Conservation (phyloP, 2,113 vertebrate genomes). For the Psittacula cyanocephala region DNA sequence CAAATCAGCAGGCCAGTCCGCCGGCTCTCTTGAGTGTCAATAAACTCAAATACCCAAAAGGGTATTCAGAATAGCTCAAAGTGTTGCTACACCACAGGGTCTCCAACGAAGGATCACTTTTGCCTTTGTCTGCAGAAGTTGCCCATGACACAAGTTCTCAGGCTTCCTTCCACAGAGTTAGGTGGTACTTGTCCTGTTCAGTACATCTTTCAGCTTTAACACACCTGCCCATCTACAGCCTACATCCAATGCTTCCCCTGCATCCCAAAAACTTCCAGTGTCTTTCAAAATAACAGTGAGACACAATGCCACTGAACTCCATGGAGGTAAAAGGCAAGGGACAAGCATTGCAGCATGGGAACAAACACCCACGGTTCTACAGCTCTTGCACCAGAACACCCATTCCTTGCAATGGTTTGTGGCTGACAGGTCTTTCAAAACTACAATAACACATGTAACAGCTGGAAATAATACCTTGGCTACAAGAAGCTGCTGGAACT, state of each 20-base stretch:
- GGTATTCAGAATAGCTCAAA: background rate
- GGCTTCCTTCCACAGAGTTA: background rate
- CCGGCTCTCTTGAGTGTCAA: accelerated
- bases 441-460: background rate
- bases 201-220: background rate
- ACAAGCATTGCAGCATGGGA: background rate
- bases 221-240: background rate
- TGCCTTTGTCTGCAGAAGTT: background rate
- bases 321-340: background rate
- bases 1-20: background rate
- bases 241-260: background rate
- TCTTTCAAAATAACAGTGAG: background rate
- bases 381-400: background rate
- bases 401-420: background rate
- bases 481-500: background rate
- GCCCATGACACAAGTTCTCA: background rate
- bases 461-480: background rate
- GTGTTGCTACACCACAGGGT: background rate
- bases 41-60: background rate
- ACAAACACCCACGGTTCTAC: background rate
- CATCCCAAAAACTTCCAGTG: background rate
- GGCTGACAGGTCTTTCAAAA: background rate
- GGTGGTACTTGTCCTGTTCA: background rate
- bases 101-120: background rate
- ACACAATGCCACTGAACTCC: background rate